Conservation (phyloP, 1,140 invertebrate species). For the Bombus waltoni region DNA sequence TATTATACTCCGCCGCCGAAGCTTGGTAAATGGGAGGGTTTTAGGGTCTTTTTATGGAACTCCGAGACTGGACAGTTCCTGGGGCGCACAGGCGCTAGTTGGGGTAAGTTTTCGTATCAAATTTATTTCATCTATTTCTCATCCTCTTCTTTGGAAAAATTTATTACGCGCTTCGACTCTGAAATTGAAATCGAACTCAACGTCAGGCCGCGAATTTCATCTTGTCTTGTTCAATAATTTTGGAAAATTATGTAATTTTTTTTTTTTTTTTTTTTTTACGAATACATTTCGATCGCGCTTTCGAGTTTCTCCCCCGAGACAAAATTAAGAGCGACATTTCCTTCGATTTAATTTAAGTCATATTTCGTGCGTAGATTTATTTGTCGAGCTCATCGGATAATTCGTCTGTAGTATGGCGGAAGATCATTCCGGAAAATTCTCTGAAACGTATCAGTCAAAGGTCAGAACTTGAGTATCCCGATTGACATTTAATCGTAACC, state of each 20-base stretch:
- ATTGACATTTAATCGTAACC: slow-evolving; percentile 13
- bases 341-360: not conserved
- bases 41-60: slow-evolving; percentile 93
- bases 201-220: not conserved
- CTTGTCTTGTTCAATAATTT: not conserved
- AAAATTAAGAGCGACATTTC: not conserved
- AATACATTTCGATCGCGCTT: too few species aligned
- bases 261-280: too few species aligned
- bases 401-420: accelerated
- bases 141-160: not conserved
- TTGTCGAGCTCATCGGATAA: not conserved
- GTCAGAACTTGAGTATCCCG: not conserved
- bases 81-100: slow-evolving; percentile 93
- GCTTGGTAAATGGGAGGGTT: slow-evolving; percentile 92
- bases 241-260: too few species aligned
- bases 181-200: not conserved
- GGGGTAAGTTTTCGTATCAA: slow-evolving; percentile 88
- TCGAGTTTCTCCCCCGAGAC: not conserved
- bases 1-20: slow-evolving; percentile 91
- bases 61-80: slow-evolving; percentile 93
- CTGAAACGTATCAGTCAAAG: not conserved
- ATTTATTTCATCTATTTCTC: not conserved
- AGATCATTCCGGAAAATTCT: not conserved
- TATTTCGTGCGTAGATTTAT: not conserved
- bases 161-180: too few species aligned